These are phyloP conservation scores for Lepidonotus clava DNA, from an alignment of 2,888 invertebrate species.

Conservation along the genomic window DNA sequence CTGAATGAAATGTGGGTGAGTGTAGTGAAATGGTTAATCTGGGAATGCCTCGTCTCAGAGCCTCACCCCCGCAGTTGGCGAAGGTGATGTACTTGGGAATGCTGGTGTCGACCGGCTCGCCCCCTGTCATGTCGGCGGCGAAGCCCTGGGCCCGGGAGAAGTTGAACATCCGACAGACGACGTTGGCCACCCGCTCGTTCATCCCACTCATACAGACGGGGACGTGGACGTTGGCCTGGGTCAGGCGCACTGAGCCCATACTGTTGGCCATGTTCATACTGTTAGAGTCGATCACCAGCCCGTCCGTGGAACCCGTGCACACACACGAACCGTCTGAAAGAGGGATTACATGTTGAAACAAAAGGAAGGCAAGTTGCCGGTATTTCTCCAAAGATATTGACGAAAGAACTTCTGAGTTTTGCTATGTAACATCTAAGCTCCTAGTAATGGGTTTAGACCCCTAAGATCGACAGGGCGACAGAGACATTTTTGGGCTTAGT, in stretches of 20 bases:
- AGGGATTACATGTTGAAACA: too few relatives aligned
- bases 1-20: too few relatives aligned
- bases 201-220: neutral
- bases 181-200: neutral
- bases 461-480: too few relatives aligned
- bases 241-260: neutral
- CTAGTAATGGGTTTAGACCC: too few relatives aligned
- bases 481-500: too few relatives aligned
- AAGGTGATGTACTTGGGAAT: neutral
- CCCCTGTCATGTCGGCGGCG: neutral
- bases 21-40: too few relatives aligned
- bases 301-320: neutral
- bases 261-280: neutral
- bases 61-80: neutral
- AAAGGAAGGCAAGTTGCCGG: too few relatives aligned
- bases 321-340: neutral
- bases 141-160: neutral
- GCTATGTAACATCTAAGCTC: too few relatives aligned
- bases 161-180: neutral
- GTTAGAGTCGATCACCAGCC: neutral
- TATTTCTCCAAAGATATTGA: too few relatives aligned
- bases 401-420: too few relatives aligned
- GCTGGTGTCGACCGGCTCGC: neutral
- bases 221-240: too few relatives aligned
- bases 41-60: too few relatives aligned